Percentiles rank a stretch among this genome's conserved stretches.
These are phyloP conservation scores for Pinna nobilis DNA, from an alignment of 1,140 invertebrate species.

Conservation along the genomic window DNA sequence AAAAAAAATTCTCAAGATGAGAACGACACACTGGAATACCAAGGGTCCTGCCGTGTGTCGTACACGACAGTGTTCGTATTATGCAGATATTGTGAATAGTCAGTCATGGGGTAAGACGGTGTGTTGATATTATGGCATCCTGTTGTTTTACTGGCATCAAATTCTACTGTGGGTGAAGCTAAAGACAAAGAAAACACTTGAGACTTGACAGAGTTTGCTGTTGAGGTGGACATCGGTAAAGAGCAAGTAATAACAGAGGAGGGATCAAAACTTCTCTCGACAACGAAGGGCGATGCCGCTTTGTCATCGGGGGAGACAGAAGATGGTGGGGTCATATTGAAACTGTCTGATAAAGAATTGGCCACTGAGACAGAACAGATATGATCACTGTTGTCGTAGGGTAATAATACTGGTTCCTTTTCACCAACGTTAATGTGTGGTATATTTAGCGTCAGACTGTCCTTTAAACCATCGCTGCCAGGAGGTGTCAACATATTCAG, in stretches of 20 bases:
- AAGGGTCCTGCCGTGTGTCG: slow-evolving; percentile 28
- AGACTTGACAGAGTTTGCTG: slow-evolving; percentile 25
- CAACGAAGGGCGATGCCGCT: slow-evolving; percentile 73
- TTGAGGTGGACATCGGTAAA: background rate
- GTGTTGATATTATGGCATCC: slow-evolving; percentile 8
- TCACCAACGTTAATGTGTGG: slow-evolving; percentile 51
- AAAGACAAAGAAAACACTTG: slow-evolving; percentile 30
- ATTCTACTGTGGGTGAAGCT: slow-evolving; percentile 24
- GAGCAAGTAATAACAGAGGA: slow-evolving; percentile 1
- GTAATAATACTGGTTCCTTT: slow-evolving; percentile 27
- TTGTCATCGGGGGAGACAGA: slow-evolving; percentile 95
- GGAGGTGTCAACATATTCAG: slow-evolving; percentile 91
- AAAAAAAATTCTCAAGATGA: slow-evolving; percentile 21
- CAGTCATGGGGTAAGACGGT: slow-evolving; percentile 26
- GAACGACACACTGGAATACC: slow-evolving; percentile 15
- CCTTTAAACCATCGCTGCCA: slow-evolving; percentile 81
- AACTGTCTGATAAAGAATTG: slow-evolving; percentile 53
- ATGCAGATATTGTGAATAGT: slow-evolving; percentile 32
- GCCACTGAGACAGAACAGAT: slow-evolving; percentile 20
- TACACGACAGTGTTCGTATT: slow-evolving; percentile 30
- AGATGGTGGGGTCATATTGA: slow-evolving; percentile 91
- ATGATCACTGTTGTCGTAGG: slow-evolving; percentile 21
- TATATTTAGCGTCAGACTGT: slow-evolving; percentile 71
- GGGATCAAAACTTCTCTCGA: slow-evolving; percentile 39
- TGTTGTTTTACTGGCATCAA: slow-evolving; percentile 17